Percentiles rank a stretch among this genome's conserved stretches.
Evolutionary conservation across 2,797 vertebrate species (phyloP).

Genomic region (Bradypodion pumilum): DNA sequence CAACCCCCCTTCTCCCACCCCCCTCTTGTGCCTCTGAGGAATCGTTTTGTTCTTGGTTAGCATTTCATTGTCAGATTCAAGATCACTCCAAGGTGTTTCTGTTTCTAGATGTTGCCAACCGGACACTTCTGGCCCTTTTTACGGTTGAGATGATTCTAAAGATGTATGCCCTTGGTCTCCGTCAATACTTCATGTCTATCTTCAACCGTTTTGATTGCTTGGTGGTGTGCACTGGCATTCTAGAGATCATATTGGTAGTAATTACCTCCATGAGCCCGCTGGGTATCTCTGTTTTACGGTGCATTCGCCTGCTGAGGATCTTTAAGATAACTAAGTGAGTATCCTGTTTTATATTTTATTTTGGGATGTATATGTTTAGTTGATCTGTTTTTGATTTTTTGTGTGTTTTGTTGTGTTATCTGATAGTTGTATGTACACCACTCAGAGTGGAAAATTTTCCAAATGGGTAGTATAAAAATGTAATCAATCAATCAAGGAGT

Average conservation of each 20-base stretch:
- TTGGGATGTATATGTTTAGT: no score
- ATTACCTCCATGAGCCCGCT: slow-evolving; percentile 84
- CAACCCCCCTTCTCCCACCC: background rate
- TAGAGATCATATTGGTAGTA: slow-evolving; percentile 90
- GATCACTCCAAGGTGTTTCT: background rate
- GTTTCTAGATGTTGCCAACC: slow-evolving; percentile 84
- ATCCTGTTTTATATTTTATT: background rate
- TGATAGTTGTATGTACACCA: no score
- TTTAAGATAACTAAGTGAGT: slow-evolving; percentile 95
- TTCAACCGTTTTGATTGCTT: slow-evolving; percentile 99
- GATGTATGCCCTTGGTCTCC: slow-evolving; percentile 93
- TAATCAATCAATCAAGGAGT: no score
- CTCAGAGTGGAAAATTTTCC: no score
- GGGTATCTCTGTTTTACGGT: slow-evolving; percentile 95
- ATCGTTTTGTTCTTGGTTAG: background rate
- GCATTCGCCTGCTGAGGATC: slow-evolving; percentile 91
- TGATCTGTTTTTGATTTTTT: no score
- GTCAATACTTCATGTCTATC: slow-evolving; percentile 93
- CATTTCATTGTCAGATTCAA: background rate
- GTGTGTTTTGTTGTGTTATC: no score
- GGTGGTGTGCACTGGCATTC: slow-evolving; percentile 88
- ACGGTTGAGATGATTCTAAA: slow-evolving; percentile 93
- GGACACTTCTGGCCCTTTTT: slow-evolving; percentile 88
- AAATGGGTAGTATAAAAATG: no score
- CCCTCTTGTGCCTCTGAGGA: background rate